Evolutionary conservation across 1,140 invertebrate genomes (phyloP).

Genomic region (Micrasema minimum): DNA sequence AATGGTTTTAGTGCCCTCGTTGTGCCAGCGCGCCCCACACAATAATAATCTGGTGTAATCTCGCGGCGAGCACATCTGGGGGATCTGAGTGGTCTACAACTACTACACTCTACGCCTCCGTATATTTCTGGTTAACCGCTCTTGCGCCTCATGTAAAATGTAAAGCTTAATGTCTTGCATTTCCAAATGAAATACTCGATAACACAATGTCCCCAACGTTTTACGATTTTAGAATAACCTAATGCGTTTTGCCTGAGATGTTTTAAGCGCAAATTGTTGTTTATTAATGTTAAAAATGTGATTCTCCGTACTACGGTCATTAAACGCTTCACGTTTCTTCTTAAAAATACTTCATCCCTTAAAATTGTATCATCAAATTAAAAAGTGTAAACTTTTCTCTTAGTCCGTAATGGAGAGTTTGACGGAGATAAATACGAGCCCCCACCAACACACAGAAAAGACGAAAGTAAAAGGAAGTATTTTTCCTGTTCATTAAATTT

Average conservation of each 20-base stretch:
- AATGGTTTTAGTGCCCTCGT: constrained; percentile 49
- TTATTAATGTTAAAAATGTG: too few relatives aligned
- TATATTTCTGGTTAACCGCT: constrained; percentile 27
- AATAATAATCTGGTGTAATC: constrained; percentile 49
- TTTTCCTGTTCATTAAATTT: constrained; percentile 71
- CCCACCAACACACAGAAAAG: constrained; percentile 28
- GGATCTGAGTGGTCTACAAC: constrained; percentile 19
- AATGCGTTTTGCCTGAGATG: not conserved
- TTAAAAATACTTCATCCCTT: constrained; percentile 16
- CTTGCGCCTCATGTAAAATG: constrained; percentile 30
- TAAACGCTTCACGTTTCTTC: not conserved
- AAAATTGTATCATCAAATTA: constrained; percentile 67
- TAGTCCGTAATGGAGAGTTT: constrained; percentile 69
- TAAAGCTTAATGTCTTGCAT: constrained; percentile 29
- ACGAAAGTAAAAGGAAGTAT: constrained; percentile 66
- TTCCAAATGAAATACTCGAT: constrained; percentile 32
- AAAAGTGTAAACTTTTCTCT: constrained; percentile 70
- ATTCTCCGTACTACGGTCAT: too few relatives aligned
- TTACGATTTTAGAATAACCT: constrained; percentile 7
- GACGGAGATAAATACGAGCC: constrained; percentile 68
- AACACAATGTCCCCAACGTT: not conserved
- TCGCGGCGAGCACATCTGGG: constrained; percentile 45
- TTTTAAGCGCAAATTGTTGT: not conserved
- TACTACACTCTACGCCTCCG: not conserved
- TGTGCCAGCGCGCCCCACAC: constrained; percentile 8